Evolutionary conservation across 2,113 vertebrate species (phyloP), one percentile per base, ranked within the genome.

Genomic region (Ginglymostoma cirratum): DNA sequence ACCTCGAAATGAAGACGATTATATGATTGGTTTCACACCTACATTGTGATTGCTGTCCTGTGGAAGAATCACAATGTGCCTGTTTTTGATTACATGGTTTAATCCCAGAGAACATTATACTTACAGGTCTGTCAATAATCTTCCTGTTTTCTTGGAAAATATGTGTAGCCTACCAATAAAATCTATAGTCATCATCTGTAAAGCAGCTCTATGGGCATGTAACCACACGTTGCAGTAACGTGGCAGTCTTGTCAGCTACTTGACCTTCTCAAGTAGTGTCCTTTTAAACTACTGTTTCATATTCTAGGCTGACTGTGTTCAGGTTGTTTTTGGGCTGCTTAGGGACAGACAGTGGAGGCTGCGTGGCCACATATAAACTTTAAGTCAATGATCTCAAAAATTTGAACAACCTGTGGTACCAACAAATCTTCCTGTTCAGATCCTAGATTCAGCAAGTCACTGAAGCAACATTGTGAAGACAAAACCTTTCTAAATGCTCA

Each of bases 61-160:
- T 45, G 45, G 45, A 45, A 45, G 45, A 52, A 52, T 95, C 48
- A 90, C 27, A 90, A 30, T 61, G 27, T 15, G 10, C 52, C 27
- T 14, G 42, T 72, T 72, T 76, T 48, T 24, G 23, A 95, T 93
- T 34, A 52, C 42, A 48, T 76, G 94, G 42, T 48, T 66, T 76
- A 76, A 95, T 95, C 94, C 72, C 24, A 52, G 42, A 95, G 94
- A 72, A 95, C 67, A 72, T 76, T 72, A 34, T n/a, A 72, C 42
- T 52, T 95, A 27, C 52, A 52, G 48, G 5, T 76, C 94, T 72
- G 66, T 52, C 52, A 52, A 67, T 72, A 72, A 76, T 23, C 38
- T 72, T 95, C 69, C 7, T 23, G 45, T 76, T 95, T 48, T 72
- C 94, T 95, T 15, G 67, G 21, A 72, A 48, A 95, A 72, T 95